These are phyloP conservation scores for Abramis brama DNA, from an alignment of 2,113 vertebrate species.

Conservation along the genomic window DNA sequence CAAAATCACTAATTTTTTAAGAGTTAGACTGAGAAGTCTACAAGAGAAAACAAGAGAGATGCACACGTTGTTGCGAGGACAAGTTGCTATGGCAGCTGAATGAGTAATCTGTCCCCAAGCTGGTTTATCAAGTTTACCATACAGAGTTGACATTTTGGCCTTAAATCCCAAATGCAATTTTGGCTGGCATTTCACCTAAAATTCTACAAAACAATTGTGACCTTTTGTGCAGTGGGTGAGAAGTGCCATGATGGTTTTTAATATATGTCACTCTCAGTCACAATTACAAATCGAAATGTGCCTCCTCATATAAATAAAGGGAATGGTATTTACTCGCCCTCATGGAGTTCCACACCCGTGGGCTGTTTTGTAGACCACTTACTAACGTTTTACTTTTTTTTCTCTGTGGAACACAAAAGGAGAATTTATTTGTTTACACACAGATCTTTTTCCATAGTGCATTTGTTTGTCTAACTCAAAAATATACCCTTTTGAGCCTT, in stretches of 20 bases:
- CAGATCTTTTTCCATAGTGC: background rate
- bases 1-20: constrained; percentile 85
- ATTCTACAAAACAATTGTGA: constrained; percentile 10
- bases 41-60: constrained; percentile 24
- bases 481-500: background rate
- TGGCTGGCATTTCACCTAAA: constrained; percentile 42
- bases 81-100: constrained; percentile 41
- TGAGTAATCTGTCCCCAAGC: background rate
- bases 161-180: constrained; percentile 17
- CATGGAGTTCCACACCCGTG: background rate
- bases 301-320: background rate
- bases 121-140: background rate
- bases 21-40: constrained; percentile 89
- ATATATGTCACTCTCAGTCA: constrained; percentile 5
- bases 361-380: background rate
- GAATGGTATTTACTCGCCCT: background rate
- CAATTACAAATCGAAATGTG: background rate
- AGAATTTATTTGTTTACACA: background rate
- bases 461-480: background rate
- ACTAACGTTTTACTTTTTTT: background rate
- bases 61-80: constrained; percentile 12
- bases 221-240: constrained; percentile 15
- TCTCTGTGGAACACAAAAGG: background rate
- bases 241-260: background rate
- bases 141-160: constrained; percentile 34